These are phyloP conservation scores for Sabatieria punctata DNA, from an alignment of 2,888 invertebrate species.

Conservation along the genomic window DNA sequence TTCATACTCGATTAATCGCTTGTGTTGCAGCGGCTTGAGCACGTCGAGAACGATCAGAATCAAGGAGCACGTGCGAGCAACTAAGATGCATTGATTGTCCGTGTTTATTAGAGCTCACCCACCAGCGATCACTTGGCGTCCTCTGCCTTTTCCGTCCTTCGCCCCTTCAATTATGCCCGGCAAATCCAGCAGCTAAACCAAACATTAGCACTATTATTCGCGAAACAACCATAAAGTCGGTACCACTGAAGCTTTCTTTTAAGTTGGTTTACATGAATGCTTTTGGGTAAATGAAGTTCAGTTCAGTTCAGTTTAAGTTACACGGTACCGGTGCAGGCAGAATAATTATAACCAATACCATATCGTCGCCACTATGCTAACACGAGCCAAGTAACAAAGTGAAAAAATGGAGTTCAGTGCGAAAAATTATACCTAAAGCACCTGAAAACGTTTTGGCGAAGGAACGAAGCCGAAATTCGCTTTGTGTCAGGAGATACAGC, in stretches of 20 bases:
- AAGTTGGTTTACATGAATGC: neutral
- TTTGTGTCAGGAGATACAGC: too few species aligned
- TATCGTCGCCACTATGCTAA: too few species aligned
- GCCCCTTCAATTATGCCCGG: slow-evolving; percentile 99
- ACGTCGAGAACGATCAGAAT: slow-evolving; percentile 93
- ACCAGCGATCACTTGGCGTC: slow-evolving; percentile 87
- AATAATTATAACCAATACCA: too few species aligned
- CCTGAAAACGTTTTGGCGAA: too few species aligned
- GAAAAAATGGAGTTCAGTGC: too few species aligned
- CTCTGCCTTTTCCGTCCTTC: slow-evolving; percentile 96
- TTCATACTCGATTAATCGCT: slow-evolving; percentile 85
- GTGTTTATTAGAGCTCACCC: slow-evolving; percentile 5
- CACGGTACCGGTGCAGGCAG: too few species aligned
- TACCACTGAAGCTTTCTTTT: neutral
- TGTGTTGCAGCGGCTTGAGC: slow-evolving; percentile 87
- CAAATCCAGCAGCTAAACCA: slow-evolving; percentile 67
- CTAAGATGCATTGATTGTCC: too few species aligned
- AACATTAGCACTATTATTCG: neutral
- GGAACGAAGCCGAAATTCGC: too few species aligned
- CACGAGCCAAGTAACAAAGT: too few species aligned
- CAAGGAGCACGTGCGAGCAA: slow-evolving; percentile 89
- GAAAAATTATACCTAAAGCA: too few species aligned
- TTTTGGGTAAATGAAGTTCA: neutral
- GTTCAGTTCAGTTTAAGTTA: too few species aligned
- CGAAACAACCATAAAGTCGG: neutral